phyloP scores from a whole-genome alignment of 2,113 vertebrate species.

The Sceloporus undulatus region DNA sequence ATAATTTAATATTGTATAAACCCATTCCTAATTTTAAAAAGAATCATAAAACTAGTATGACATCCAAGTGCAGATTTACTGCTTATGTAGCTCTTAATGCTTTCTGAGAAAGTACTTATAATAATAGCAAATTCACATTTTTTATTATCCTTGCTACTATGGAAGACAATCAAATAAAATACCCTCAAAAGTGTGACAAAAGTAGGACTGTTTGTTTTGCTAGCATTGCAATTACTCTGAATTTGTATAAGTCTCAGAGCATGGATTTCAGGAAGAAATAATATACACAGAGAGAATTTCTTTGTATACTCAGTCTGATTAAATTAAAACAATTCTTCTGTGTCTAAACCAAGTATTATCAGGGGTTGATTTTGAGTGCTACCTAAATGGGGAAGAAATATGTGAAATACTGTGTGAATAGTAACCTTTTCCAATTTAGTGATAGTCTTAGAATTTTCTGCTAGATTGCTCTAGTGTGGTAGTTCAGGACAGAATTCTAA shows the following conservation, averaged over 20 bases:
- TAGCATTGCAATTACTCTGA: background rate
- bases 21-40: background rate
- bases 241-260: conserved; percentile 4
- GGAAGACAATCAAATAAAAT: conserved; percentile 48
- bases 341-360: background rate
- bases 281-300: background rate
- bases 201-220: conserved; percentile 35
- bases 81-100: background rate
- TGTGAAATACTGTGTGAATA: background rate
- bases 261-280: background rate
- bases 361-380: background rate
- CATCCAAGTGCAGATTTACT: background rate
- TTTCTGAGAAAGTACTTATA: conserved; percentile 22
- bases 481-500: too few species aligned
- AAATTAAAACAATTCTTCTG: conserved; percentile 13
- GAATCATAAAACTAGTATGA: conserved; percentile 5
- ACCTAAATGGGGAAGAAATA: background rate
- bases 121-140: conserved; percentile 10
- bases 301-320: conserved; percentile 13
- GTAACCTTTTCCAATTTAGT: background rate
- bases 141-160: conserved; percentile 10
- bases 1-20: background rate
- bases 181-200: conserved; percentile 23
- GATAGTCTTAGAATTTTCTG: too few species aligned
- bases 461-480: too few species aligned